Percentiles rank a stretch among this genome's conserved stretches.
Evolutionary conservation across 92 coral and sea anemone species (phyloP).

Genomic region (Umimayanthus chanpuru): DNA sequence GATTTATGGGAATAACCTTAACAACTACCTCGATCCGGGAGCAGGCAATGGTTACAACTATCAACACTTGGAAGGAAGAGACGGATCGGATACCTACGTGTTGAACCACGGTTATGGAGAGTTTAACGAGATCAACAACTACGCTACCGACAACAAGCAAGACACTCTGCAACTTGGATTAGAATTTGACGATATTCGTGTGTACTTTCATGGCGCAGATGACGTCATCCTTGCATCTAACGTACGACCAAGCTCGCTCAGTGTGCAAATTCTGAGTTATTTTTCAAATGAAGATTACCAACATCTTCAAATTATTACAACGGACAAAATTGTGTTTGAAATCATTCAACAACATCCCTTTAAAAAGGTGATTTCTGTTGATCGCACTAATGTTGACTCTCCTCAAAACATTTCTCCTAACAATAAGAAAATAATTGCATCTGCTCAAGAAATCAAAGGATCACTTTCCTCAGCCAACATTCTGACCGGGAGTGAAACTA

Average conservation of each 20-base stretch:
- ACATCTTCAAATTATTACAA: constrained; percentile 53
- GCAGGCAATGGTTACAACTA: constrained; percentile 56
- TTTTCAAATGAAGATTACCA: constrained; percentile 25
- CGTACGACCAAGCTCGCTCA: constrained; percentile 38
- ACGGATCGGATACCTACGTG: constrained; percentile 65
- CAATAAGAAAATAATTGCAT: background rate
- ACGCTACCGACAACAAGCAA: constrained; percentile 41
- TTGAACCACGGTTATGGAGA: constrained; percentile 56
- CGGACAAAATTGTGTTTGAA: constrained; percentile 44
- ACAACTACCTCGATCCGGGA: constrained; percentile 71
- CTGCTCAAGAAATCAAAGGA: background rate
- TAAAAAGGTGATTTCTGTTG: background rate
- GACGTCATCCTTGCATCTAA: constrained; percentile 50
- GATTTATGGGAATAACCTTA: constrained; percentile 52
- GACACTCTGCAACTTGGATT: constrained; percentile 55
- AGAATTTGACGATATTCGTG: constrained; percentile 47
- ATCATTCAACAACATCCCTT: background rate
- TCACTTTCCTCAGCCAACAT: background rate
- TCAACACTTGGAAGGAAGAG: constrained; percentile 49
- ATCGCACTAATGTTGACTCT: background rate
- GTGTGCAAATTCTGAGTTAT: background rate
- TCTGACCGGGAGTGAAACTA: background rate
- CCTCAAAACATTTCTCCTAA: background rate
- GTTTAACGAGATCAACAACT: constrained; percentile 38
- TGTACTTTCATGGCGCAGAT: constrained; percentile 37